Conservation (phyloP, 2,113 vertebrate genomes). For the Murina feae region DNA sequence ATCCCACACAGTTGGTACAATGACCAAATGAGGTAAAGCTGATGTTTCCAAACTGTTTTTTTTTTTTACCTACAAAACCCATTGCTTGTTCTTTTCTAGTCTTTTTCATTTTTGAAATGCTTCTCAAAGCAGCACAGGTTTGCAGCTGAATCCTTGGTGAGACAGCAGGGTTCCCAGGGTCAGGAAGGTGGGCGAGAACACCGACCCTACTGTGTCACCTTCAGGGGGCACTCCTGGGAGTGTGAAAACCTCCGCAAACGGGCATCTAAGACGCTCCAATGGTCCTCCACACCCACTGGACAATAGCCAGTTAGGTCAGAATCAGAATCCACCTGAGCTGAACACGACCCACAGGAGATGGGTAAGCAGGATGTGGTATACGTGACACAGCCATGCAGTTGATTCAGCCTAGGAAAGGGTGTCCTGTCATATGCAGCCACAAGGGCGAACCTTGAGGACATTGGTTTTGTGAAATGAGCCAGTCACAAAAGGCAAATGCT, state of each 20-base stretch:
- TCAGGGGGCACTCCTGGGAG: background rate
- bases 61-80: background rate
- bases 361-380: background rate
- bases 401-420: background rate
- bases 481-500: background rate
- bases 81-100: background rate
- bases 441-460: background rate
- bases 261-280: fast-evolving
- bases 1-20: background rate
- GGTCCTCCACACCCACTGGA: background rate
- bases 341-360: background rate
- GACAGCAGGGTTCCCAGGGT: no score
- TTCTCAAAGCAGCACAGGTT: background rate
- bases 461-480: background rate
- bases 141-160: background rate
- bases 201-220: background rate
- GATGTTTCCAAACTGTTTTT: background rate
- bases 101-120: background rate
- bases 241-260: background rate
- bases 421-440: fast-evolving
- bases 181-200: background rate
- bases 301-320: background rate
- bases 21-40: background rate
- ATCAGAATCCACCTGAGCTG: background rate
- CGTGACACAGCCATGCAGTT: no score